Base-by-base conservation (phyloP, 2,113 vertebrate species). In the Microcebus ravelobensis region DNA sequence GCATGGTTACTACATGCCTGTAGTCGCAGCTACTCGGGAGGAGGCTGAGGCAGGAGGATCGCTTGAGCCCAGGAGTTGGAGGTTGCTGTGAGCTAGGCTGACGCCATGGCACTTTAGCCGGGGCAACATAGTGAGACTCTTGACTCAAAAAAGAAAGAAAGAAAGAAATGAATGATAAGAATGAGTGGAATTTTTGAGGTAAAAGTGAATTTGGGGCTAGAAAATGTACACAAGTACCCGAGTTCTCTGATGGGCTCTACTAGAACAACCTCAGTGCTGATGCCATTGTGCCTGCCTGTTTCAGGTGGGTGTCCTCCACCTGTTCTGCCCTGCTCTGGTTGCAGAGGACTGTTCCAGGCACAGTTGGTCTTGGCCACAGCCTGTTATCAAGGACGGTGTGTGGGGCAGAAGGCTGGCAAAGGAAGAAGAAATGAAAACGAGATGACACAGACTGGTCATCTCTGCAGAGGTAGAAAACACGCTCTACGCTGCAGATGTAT, bases 131-230 rank as follows among this genome's bases (percentile, higher is more conserved):
- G 45, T 45, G 45, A 45, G 45, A 45, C 45, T 45, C 45, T 42
- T 42, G 42, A 42, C 42, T 42, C 5, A 42, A 42, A 42, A 45
- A 45, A 45, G 45, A 45, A 45, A 45, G 45, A 45, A 45, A 45
- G 45, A 45, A 90, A 55, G 70, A 50, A 92, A 73, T 42, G 45
- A 76, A 76, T 42, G 10, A 15, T 29, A 68, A 89, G 31, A 74
- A n/a, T 50, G 65, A n/a, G 55, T 91, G 68, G 8, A 55, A 74
- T 59, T 79, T 34, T 42, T 59, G 25, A 42, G 4, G 4, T 34
- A n/a, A 77, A 86, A 48, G 70, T 52, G 52, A 63, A 21, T 85
- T 93, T 80, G 68, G 36, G 45, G n/a, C 67, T 87, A 68, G 36
- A 90, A 59, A 82, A 36, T 15, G 21, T 29, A 59, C 11, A 13